phyloP scores from a whole-genome alignment of 2,797 vertebrate species.

The Pipistrellus nathusii region DNA sequence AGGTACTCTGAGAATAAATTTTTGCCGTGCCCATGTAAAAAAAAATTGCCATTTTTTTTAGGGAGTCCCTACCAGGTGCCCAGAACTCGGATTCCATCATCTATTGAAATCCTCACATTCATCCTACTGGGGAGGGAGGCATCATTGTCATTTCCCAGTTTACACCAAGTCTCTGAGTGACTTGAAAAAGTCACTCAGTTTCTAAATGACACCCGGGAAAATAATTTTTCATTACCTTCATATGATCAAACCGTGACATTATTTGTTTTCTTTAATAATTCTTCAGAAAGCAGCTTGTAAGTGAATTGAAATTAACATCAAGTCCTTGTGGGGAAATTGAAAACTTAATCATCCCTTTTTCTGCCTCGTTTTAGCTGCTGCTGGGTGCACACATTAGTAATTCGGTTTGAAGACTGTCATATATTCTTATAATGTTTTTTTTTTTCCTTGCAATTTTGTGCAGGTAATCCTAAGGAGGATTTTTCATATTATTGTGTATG shows the following conservation, averaged over 20 bases:
- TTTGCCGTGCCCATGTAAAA: background rate
- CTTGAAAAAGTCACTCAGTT: background rate
- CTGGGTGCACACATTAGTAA: slow-evolving; percentile 10
- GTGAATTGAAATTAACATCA: slow-evolving; percentile 67
- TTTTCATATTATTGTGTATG: slow-evolving; percentile 61
- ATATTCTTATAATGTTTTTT: slow-evolving; percentile 59
- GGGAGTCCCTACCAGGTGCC: accelerated
- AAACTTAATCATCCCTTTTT: background rate
- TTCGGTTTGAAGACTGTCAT: slow-evolving; percentile 51
- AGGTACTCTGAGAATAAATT: background rate
- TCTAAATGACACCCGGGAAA: slow-evolving; percentile 22
- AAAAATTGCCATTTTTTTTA: background rate
- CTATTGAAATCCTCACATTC: background rate
- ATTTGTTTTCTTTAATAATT: slow-evolving; percentile 74
- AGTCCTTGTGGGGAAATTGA: slow-evolving; percentile 52
- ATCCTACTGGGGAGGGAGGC: background rate
- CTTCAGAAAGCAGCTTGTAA: slow-evolving; percentile 37
- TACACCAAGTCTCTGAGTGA: background rate
- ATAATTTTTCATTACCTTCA: background rate
- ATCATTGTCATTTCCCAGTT: background rate
- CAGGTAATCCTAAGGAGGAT: slow-evolving; percentile 77
- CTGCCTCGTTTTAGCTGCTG: slow-evolving; percentile 36
- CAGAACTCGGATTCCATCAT: background rate
- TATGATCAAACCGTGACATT: slow-evolving; percentile 33
- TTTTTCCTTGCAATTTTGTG: slow-evolving; percentile 67